Conservation (phyloP, 1,140 invertebrate genomes). For the Drosophila elegans region DNA sequence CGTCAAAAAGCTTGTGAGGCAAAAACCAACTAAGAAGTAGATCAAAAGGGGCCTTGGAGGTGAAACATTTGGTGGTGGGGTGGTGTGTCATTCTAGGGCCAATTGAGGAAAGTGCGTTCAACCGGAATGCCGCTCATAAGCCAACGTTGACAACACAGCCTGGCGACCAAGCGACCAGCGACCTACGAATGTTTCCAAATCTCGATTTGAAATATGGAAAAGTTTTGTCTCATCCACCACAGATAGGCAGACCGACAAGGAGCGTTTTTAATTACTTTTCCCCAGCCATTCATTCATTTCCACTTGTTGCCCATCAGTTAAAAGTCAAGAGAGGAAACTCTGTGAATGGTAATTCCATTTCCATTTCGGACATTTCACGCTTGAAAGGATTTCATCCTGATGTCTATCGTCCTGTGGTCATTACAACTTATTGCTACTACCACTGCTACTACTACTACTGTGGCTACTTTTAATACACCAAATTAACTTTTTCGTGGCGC, state of each 20-base stretch:
- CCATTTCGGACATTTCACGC: slow-evolving; percentile 69
- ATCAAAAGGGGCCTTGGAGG: slow-evolving; percentile 26
- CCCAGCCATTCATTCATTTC: slow-evolving; percentile 55
- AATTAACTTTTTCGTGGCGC: slow-evolving; percentile 65
- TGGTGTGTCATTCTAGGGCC: not conserved
- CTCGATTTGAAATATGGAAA: slow-evolving; percentile 56
- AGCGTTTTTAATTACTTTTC: slow-evolving; percentile 71
- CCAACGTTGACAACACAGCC: slow-evolving; percentile 53
- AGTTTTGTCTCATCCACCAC: slow-evolving; percentile 30
- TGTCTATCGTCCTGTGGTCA: slow-evolving; percentile 64
- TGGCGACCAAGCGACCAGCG: not conserved
- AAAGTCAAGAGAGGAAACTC: slow-evolving; percentile 46
- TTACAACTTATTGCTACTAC: slow-evolving; percentile 71
- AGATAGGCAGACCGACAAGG: slow-evolving; percentile 17
- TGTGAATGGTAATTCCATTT: slow-evolving; percentile 61
- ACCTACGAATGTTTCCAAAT: slow-evolving; percentile 39
- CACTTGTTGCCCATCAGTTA: slow-evolving; percentile 78
- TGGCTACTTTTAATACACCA: slow-evolving; percentile 79
- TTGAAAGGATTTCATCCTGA: slow-evolving; percentile 58
- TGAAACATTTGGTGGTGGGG: not conserved
- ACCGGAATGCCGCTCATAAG: slow-evolving; percentile 65
- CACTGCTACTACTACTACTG: slow-evolving; percentile 15
- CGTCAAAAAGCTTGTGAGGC: slow-evolving; percentile 42
- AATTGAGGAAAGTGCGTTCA: slow-evolving; percentile 50
- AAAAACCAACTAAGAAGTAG: slow-evolving; percentile 58